Evolutionary conservation across 1,140 invertebrate genomes (phyloP).

Genomic region (Oscheius sp.): DNA sequence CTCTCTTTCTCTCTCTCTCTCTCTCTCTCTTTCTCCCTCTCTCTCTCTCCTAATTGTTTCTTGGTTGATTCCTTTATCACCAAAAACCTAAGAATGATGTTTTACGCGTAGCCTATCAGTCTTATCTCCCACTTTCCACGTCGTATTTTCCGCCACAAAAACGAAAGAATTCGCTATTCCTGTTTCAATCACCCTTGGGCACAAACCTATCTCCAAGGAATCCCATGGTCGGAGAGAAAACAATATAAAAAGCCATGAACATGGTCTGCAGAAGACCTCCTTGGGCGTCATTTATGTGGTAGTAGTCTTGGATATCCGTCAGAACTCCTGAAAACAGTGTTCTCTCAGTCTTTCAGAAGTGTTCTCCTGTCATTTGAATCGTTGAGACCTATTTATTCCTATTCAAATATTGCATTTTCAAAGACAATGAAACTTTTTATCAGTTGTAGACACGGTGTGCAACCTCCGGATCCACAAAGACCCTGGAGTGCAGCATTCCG

Average conservation of each 20-base stretch:
- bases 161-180: no score
- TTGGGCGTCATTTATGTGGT: slow-evolving; percentile 24
- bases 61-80: no score
- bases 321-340: slow-evolving; percentile 26
- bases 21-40: no score
- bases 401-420: not conserved
- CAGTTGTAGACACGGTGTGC: no score
- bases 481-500: no score
- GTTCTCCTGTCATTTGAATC: no score
- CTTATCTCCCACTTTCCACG: no score
- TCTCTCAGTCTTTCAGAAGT: not conserved
- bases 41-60: no score
- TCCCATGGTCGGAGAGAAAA: slow-evolving; percentile 34
- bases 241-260: slow-evolving; percentile 34
- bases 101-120: not conserved
- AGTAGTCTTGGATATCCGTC: slow-evolving; percentile 26
- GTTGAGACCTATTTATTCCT: not conserved
- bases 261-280: slow-evolving; percentile 31
- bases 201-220: slow-evolving; percentile 61
- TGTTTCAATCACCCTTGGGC: no score
- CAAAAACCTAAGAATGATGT: not conserved
- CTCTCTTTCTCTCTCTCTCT: no score
- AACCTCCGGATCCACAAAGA: no score
- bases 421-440: not conserved
- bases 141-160: not conserved